Percentiles rank a stretch among this genome's conserved stretches.
These are phyloP conservation scores for Echinops telfairi DNA, from an alignment of 2,113 vertebrate species.

Conservation along the genomic window DNA sequence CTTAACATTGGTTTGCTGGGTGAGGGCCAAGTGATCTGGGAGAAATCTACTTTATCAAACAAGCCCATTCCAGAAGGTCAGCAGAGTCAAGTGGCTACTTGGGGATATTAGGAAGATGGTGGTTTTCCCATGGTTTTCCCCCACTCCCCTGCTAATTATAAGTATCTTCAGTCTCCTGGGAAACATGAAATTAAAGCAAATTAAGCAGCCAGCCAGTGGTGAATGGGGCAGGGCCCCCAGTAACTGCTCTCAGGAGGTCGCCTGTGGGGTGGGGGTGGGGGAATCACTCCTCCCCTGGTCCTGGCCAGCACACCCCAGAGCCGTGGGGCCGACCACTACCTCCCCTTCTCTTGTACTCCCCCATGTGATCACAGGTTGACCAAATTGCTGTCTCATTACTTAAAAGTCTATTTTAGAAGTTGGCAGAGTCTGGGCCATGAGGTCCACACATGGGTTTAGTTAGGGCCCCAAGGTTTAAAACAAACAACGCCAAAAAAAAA, in stretches of 20 bases:
- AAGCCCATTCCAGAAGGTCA: constrained; percentile 74
- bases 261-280: not conserved
- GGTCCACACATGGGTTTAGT: constrained; percentile 66
- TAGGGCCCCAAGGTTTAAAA: constrained; percentile 25
- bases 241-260: not conserved
- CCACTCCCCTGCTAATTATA: constrained; percentile 62
- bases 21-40: constrained; percentile 72
- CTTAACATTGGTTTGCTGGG: constrained; percentile 71
- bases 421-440: constrained; percentile 35
- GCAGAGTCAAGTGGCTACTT: constrained; percentile 82
- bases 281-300: not conserved
- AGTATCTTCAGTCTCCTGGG: constrained; percentile 68
- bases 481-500: not conserved
- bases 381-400: constrained; percentile 44
- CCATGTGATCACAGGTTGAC: not conserved
- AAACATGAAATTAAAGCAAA: constrained; percentile 73
- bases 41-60: constrained; percentile 80
- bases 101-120: constrained; percentile 82
- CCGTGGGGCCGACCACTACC: not conserved
- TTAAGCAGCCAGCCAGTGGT: not conserved
- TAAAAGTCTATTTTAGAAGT: constrained; percentile 37
- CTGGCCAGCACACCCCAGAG: not conserved
- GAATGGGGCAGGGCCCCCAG: not conserved
- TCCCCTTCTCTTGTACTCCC: not conserved
- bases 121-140: constrained; percentile 82